These are phyloP conservation scores for Stenodema calcarata DNA, from an alignment of 2,888 invertebrate genomes.

Conservation along the genomic window DNA sequence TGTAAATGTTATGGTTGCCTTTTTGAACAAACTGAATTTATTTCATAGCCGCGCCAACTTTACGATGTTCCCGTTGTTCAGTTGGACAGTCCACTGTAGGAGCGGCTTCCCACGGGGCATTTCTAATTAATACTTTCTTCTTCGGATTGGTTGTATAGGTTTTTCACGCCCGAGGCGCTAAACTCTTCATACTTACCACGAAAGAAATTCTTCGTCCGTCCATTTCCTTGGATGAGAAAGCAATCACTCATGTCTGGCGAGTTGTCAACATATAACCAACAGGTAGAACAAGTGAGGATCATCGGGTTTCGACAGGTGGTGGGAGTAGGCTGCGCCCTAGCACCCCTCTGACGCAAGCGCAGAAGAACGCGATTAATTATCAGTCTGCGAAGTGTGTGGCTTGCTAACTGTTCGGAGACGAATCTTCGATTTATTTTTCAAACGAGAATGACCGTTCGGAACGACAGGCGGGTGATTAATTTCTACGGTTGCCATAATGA, in stretches of 20 bases:
- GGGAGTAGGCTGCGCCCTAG: neutral
- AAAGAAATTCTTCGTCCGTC: neutral
- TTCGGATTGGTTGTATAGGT: neutral
- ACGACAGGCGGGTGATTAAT: neutral
- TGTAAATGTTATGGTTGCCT: slow-evolving; percentile 24
- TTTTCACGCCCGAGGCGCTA: neutral
- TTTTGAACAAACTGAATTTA: slow-evolving; percentile 15
- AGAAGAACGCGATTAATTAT: slow-evolving; percentile 2
- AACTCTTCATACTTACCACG: neutral
- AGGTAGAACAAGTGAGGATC: neutral
- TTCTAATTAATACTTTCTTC: neutral
- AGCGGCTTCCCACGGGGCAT: neutral
- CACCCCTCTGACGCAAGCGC: neutral
- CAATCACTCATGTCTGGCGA: neutral
- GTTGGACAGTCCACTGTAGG: neutral
- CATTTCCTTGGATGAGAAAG: neutral
- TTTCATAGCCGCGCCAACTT: slow-evolving; percentile 27
- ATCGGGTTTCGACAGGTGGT: neutral
- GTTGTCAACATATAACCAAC: neutral
- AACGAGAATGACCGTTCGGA: neutral
- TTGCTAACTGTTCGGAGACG: neutral
- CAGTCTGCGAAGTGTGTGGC: neutral
- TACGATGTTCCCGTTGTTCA: neutral
- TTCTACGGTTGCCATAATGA: neutral
- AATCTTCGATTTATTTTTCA: neutral